Evolutionary conservation across 2,888 invertebrate genomes (phyloP), one percentile per base, ranked within the genome.

Genomic region (Eupithecia exiguata): DNA sequence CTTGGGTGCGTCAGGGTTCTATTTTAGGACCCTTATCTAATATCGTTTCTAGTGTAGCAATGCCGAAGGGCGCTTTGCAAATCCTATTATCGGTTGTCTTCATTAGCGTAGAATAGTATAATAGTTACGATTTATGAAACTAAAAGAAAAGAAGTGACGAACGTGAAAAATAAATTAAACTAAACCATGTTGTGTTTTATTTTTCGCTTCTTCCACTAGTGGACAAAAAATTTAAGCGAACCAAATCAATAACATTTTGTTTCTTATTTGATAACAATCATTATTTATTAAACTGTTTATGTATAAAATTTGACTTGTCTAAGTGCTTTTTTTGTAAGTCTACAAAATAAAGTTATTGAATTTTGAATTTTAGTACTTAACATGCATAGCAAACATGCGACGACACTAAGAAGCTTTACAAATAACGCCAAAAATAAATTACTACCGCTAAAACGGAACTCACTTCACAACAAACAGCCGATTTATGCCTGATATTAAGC

Each of bases 401-500:
- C n/a, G n/a, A 53, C 21, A 10, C 21, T 14, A 14, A 58, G 58
- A 58, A 58, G 58, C 35, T 38, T 65, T 65, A 65, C 12, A 65
- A 38, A 65, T 65, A n/a, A 21, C 38, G 38, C 35, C 18, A 38
- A 38, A 66, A 66, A 74, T 70, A 40, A 70, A 70, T 66, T 69
- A 53, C 40, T 66, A 25, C 43, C 16, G 21, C 62, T 71, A 62
- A 35, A 18, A 14, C 69, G 40, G 12, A 73, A 71, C 73, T 46
- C 66, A 69, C 69, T 72, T 21, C 38, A 70, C 40, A 71, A 72
- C 68, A 75, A 69, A 73, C 36, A 62, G 69, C 58, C 67, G 72
- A 77, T 77, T 77, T 77, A 74, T 74, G 74, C 2, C 25, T 30
- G 61, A 77, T 77, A 74, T 74, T 72, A 74, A 71, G 46, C 53